phyloP scores from a whole-genome alignment of 1,140 invertebrate genomes.

The Episyrphus balteatus region DNA sequence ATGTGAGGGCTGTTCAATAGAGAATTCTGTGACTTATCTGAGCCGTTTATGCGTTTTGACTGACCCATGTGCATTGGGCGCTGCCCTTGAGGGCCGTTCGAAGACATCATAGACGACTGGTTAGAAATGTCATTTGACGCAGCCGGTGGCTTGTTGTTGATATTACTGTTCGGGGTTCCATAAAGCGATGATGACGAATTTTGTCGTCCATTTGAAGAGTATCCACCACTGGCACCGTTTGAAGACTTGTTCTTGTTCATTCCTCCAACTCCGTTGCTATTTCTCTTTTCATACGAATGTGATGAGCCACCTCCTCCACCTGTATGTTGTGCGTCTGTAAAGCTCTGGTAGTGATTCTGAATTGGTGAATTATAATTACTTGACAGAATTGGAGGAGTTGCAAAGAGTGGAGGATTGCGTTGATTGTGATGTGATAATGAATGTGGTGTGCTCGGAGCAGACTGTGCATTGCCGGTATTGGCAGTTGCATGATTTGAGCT shows the following conservation, averaged over 20 bases:
- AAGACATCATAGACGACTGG: background rate
- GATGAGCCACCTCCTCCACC: background rate
- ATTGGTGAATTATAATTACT: background rate
- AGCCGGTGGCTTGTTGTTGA: background rate
- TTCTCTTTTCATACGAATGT: constrained; percentile 26
- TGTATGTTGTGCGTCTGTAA: background rate
- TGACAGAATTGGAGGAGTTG: constrained; percentile 22
- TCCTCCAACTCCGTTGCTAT: constrained; percentile 12
- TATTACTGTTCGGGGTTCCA: background rate
- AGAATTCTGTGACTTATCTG: background rate
- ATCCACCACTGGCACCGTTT: background rate
- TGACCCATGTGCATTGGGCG: background rate
- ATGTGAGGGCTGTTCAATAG: background rate
- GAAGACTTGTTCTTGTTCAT: background rate
- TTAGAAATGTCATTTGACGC: background rate
- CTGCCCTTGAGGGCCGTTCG: too few species aligned
- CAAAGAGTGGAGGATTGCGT: constrained; percentile 29
- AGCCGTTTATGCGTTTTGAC: background rate
- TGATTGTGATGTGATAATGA: constrained; percentile 8
- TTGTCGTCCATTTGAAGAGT: background rate
- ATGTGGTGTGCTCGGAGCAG: constrained; percentile 30
- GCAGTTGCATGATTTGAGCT: background rate
- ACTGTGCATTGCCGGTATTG: constrained; percentile 18
- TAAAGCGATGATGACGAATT: background rate
- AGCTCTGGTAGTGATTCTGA: background rate